Conservation (phyloP, 1,140 invertebrate genomes). For the Acarapis woodi region DNA sequence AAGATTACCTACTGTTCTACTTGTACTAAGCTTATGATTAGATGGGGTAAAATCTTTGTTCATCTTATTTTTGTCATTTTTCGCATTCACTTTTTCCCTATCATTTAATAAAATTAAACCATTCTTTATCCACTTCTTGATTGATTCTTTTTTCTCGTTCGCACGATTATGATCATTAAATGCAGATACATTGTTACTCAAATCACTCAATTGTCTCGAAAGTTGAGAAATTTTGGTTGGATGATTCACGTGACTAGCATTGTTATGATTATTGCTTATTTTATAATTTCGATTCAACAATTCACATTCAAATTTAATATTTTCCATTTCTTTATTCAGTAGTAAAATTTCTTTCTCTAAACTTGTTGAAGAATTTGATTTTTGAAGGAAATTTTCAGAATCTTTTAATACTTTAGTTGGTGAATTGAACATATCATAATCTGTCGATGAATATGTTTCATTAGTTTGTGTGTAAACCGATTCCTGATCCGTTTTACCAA, state of each 20-base stretch:
- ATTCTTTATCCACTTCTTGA: constrained; percentile 12
- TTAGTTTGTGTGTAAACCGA: neutral
- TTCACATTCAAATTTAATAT: constrained; percentile 24
- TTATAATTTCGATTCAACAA: constrained; percentile 16
- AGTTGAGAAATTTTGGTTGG: constrained; percentile 18
- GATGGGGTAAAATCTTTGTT: neutral
- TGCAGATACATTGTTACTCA: too few species aligned
- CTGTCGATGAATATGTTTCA: constrained; percentile 2
- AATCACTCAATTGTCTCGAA: neutral
- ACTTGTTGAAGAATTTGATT: constrained; percentile 18
- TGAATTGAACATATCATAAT: neutral
- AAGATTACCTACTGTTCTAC: too few species aligned
- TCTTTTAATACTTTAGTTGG: too few species aligned
- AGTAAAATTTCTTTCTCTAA: constrained; percentile 23
- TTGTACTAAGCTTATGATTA: neutral
- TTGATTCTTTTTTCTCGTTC: constrained; percentile 12
- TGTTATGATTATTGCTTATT: constrained; percentile 5
- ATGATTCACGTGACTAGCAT: constrained; percentile 14
- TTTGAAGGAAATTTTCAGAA: neutral
- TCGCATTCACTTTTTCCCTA: neutral
- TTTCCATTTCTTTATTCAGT: constrained; percentile 25
- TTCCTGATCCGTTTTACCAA: constrained; percentile 4
- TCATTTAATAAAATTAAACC: too few species aligned
- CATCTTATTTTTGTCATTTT: neutral
- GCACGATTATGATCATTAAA: too few species aligned